phyloP scores from a whole-genome alignment of 2,113 vertebrate genomes.

The Artemisiospiza belli region DNA sequence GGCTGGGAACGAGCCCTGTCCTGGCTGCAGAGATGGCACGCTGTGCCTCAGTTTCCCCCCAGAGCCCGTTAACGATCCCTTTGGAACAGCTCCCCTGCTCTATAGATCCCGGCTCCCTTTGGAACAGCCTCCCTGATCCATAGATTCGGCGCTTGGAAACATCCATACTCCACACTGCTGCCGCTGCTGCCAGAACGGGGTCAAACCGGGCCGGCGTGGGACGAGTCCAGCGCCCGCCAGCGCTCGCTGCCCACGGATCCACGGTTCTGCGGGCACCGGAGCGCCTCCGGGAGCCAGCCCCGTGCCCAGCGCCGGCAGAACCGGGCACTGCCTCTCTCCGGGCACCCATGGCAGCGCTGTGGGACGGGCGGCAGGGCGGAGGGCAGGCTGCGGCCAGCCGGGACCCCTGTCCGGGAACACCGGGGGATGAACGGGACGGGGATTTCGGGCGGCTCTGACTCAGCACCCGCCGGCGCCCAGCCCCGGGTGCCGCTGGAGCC shows the following conservation, averaged over 20 bases:
- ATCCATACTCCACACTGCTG: neutral
- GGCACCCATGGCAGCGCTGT: accelerated
- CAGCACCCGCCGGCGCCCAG: slow-evolving; percentile 13
- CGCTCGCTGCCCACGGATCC: neutral
- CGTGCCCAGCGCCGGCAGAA: neutral
- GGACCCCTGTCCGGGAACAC: neutral
- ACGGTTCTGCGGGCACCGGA: neutral
- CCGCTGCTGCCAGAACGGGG: neutral
- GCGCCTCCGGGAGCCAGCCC: neutral
- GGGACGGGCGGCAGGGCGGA: neutral
- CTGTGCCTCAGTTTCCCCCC: neutral
- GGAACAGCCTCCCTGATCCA: neutral
- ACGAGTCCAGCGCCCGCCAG: neutral
- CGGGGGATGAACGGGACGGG: neutral
- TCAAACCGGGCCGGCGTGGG: slow-evolving; percentile 24
- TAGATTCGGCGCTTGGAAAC: slow-evolving; percentile 47
- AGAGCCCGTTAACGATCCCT: neutral
- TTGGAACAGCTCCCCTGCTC: neutral
- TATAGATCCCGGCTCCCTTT: neutral
- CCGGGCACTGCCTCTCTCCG: neutral
- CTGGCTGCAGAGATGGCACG: neutral
- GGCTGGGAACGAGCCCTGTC: neutral
- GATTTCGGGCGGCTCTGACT: slow-evolving; percentile 46
- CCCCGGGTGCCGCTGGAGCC: slow-evolving; percentile 24
- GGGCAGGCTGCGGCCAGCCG: neutral